Evolutionary conservation across 2,113 vertebrate species (phyloP).

Genomic region (Verasper variegatus): DNA sequence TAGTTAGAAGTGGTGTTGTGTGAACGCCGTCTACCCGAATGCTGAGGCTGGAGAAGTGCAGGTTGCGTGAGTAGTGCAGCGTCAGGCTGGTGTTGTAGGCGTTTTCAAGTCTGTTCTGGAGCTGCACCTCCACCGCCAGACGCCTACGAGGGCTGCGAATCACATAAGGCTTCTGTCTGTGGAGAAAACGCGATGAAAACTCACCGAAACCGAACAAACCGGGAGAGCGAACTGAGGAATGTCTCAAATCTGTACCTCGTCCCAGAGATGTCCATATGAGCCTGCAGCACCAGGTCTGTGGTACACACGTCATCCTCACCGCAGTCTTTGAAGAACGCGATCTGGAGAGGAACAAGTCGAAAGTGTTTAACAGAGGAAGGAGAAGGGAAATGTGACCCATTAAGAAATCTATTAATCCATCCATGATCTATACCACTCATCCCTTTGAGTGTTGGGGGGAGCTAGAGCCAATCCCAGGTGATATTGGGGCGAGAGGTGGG

Average conservation of each 20-base stretch:
- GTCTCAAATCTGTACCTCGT: conserved; percentile 82
- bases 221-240: not conserved
- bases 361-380: not conserved
- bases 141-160: conserved; percentile 85
- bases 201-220: not conserved
- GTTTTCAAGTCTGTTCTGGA: conserved; percentile 92
- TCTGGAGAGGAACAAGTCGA: conserved; percentile 73
- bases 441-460: no score
- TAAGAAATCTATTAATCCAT: no score
- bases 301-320: conserved; percentile 92
- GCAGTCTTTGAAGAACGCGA: conserved; percentile 96
- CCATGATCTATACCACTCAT: no score
- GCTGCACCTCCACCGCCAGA: conserved; percentile 84
- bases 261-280: conserved; percentile 86
- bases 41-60: conserved; percentile 91
- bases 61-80: conserved; percentile 89
- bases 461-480: no score
- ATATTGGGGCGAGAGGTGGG: no score
- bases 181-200: conserved; percentile 16
- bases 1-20: not conserved
- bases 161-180: conserved; percentile 88
- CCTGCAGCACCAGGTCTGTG: conserved; percentile 87
- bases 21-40: conserved; percentile 81
- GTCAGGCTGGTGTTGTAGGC: conserved; percentile 92
- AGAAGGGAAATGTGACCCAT: not conserved